Conservation (phyloP, 2,113 vertebrate genomes). For the Passer domesticus region DNA sequence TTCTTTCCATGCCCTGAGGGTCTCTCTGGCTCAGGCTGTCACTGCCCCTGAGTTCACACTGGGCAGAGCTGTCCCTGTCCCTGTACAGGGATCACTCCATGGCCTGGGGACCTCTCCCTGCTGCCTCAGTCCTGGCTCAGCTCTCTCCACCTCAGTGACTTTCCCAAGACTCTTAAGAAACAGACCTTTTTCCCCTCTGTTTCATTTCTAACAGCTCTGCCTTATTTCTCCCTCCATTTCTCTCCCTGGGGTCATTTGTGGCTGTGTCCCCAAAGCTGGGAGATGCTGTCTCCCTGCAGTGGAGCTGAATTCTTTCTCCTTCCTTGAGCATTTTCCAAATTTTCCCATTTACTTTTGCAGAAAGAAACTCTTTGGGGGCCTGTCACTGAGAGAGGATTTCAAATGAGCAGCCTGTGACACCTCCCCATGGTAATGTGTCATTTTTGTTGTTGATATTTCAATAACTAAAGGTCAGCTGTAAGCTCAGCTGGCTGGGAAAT, state of each 20-base stretch:
- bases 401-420: background rate
- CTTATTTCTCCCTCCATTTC: background rate
- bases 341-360: background rate
- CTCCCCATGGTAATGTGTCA: background rate
- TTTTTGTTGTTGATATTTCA: background rate
- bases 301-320: background rate
- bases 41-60: background rate
- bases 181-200: background rate
- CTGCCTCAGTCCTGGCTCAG: accelerated
- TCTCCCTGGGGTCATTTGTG: background rate
- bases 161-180: background rate
- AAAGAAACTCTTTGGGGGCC: background rate
- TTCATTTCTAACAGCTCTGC: background rate
- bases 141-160: background rate
- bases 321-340: background rate
- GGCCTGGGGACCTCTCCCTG: background rate
- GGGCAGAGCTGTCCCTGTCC: background rate
- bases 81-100: accelerated
- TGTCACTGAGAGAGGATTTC: background rate
- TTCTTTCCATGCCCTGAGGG: background rate
- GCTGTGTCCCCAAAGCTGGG: background rate
- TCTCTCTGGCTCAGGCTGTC: background rate
- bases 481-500: background rate
- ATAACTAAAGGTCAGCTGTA: conserved; percentile 7
- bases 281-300: background rate